These are phyloP conservation scores for Serinus canaria DNA, from an alignment of 2,113 vertebrate genomes.

Conservation along the genomic window DNA sequence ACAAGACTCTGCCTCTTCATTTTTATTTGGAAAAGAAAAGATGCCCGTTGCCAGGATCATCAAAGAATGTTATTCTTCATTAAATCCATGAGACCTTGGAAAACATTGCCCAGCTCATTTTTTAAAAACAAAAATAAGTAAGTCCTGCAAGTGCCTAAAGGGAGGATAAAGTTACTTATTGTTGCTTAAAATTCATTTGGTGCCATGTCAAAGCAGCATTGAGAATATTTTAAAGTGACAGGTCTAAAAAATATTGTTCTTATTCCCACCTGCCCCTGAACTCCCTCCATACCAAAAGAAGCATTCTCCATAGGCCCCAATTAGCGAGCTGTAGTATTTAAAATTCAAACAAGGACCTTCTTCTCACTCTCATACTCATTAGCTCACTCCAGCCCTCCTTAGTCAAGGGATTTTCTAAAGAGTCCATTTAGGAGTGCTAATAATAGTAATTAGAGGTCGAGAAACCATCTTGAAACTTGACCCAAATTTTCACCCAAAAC, in stretches of 20 bases:
- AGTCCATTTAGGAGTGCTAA: conserved; percentile 62
- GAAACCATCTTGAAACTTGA: conserved; percentile 73
- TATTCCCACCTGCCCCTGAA: conserved; percentile 45
- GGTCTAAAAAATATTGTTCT: conserved; percentile 57
- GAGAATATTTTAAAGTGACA: conserved; percentile 58
- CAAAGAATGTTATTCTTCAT: conserved; percentile 53
- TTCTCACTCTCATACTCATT: conserved; percentile 67
- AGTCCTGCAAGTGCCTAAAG: background rate
- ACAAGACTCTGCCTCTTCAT: background rate
- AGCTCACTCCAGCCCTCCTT: conserved; percentile 63
- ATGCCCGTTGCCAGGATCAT: conserved; percentile 29
- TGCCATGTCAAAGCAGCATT: conserved; percentile 25
- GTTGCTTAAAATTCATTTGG: conserved; percentile 44
- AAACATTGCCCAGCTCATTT: conserved; percentile 42
- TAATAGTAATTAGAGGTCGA: conserved; percentile 72
- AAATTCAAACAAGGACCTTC: conserved; percentile 63
- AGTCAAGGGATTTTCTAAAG: conserved; percentile 68
- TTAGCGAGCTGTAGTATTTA: conserved; percentile 63
- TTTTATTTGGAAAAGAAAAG: conserved; percentile 48
- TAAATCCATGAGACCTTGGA: conserved; percentile 40
- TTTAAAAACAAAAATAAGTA: conserved; percentile 51
- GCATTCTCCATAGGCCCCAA: conserved; percentile 30
- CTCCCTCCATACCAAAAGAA: background rate
- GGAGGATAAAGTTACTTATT: conserved; percentile 56
- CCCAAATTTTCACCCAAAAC: conserved; percentile 68